phyloP scores from a whole-genome alignment of 2,113 vertebrate genomes.

The Perca schrenkii region DNA sequence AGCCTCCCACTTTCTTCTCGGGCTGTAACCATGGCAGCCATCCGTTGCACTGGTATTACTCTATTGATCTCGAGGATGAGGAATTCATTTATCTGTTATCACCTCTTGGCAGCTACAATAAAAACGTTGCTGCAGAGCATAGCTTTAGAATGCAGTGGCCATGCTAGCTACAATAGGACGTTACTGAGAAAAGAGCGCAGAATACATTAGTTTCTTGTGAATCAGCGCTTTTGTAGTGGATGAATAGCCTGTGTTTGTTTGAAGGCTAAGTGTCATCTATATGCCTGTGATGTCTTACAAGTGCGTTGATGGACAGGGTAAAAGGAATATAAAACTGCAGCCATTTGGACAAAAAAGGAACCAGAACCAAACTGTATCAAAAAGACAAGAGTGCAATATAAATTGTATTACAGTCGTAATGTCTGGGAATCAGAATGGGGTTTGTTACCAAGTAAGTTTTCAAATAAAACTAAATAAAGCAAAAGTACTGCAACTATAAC shows the following conservation, averaged over 20 bases:
- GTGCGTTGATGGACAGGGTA: background rate
- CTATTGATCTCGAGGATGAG: slow-evolving; percentile 75
- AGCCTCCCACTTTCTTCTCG: slow-evolving; percentile 68
- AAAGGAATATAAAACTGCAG: background rate
- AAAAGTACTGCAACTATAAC: too few relatives aligned
- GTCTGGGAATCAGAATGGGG: too few relatives aligned
- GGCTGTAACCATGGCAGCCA: slow-evolving; percentile 80
- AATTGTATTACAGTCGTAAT: background rate
- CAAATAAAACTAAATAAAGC: too few relatives aligned
- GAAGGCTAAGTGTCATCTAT: background rate
- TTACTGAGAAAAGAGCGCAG: slow-evolving; percentile 11
- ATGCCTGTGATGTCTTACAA: background rate
- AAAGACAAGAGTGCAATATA: background rate
- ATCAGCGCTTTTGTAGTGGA: slow-evolving; percentile 15
- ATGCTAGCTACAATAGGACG: slow-evolving; percentile 35
- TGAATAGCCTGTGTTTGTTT: background rate
- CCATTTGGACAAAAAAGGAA: background rate
- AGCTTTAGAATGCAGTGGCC: slow-evolving; percentile 44
- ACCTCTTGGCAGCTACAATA: slow-evolving; percentile 68
- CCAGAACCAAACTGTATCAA: background rate
- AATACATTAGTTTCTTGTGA: slow-evolving; percentile 15
- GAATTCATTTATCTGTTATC: slow-evolving; percentile 76
- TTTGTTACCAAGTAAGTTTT: too few relatives aligned
- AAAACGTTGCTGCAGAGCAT: slow-evolving; percentile 25
- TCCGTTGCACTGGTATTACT: slow-evolving; percentile 63